Percentiles rank a stretch among this genome's conserved stretches.
Evolutionary conservation across 2,797 vertebrate species (phyloP).

Genomic region (Cyprinodon diabolis): DNA sequence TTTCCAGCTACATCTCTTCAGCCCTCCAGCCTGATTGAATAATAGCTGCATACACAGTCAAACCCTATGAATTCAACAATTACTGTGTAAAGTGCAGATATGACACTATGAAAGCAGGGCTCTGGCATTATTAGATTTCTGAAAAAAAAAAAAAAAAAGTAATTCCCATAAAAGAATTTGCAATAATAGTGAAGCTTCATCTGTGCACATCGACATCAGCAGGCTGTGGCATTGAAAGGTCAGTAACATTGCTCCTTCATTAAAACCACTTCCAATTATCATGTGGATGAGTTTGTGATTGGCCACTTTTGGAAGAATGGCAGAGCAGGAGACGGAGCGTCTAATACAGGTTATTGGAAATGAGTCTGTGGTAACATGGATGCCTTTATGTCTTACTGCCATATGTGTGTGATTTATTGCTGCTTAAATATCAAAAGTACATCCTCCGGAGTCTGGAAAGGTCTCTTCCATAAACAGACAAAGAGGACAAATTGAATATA

Average conservation of each 20-base stretch:
- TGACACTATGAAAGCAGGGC: conserved; percentile 3
- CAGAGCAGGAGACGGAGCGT: conserved; percentile 29
- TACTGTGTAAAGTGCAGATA: conserved; percentile 5
- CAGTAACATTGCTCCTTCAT: conserved; percentile 62
- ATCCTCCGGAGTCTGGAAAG: conserved; percentile 29
- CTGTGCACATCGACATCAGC: conserved; percentile 42
- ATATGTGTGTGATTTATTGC: conserved; percentile 51
- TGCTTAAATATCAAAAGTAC: conserved; percentile 55
- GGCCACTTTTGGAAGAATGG: conserved; percentile 41
- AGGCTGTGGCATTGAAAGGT: conserved; percentile 75
- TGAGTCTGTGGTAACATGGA: conserved; percentile 42
- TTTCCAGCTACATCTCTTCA: not conserved
- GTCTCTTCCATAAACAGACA: conserved; percentile 35
- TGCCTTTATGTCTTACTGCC: conserved; percentile 21
- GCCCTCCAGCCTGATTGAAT: not conserved
- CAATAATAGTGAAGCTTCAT: conserved; percentile 34
- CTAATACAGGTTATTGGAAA: conserved; percentile 54
- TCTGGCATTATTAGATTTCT: conserved; percentile 21
- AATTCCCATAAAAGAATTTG: conserved; percentile 25
- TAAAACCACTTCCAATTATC: conserved; percentile 67
- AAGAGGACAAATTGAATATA: conserved; percentile 33
- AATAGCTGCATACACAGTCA: conserved; percentile 10
- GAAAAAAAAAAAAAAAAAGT: not conserved
- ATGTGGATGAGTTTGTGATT: conserved; percentile 55
- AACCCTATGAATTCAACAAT: conserved; percentile 12